These are phyloP conservation scores for Pachliopta kotzebuea DNA, from an alignment of 2,888 invertebrate genomes.

Conservation along the genomic window DNA sequence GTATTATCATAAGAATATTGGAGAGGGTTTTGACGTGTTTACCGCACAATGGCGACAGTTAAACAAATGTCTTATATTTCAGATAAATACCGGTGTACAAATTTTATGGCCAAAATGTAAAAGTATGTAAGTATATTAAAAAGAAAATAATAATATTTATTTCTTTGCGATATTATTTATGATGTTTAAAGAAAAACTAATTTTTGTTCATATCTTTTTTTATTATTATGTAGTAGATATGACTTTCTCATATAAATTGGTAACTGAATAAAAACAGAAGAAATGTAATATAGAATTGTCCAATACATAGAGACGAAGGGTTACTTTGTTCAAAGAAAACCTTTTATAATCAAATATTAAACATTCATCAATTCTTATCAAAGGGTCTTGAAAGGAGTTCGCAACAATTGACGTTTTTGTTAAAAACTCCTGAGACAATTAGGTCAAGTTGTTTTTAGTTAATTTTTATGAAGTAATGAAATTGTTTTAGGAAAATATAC, in stretches of 20 bases:
- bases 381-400: not conserved
- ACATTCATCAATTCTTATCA: not conserved
- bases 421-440: not conserved
- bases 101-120: not conserved
- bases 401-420: slow-evolving; percentile 1
- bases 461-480: not conserved
- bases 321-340: slow-evolving; percentile 1
- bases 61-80: not conserved
- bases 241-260: not conserved
- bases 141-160: too few species aligned
- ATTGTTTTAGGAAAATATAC: not conserved
- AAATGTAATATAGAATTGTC: not conserved
- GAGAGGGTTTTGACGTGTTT: not conserved
- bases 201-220: too few species aligned
- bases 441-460: slow-evolving; percentile 2
- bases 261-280: not conserved
- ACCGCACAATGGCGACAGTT: not conserved
- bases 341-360: slow-evolving; percentile 1
- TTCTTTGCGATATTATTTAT: too few species aligned
- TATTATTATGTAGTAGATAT: too few species aligned
- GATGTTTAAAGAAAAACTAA: too few species aligned
- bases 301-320: not conserved
- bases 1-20: not conserved
- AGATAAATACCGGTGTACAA: too few species aligned
- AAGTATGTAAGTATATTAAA: not conserved